Evolutionary conservation across 2,888 invertebrate species (phyloP).

Genomic region (Melanophora roralis): DNA sequence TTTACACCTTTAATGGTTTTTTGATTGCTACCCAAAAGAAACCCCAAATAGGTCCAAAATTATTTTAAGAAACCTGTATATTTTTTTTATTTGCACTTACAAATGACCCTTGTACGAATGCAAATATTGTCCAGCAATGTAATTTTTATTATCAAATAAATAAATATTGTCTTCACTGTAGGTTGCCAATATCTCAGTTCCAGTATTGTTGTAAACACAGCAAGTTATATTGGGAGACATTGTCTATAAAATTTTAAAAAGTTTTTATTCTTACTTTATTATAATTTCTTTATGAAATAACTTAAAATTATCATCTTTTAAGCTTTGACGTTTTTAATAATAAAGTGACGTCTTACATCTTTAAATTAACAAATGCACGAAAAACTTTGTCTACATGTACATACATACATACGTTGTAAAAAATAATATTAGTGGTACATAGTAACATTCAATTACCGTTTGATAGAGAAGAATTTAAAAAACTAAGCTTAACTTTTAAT

Average conservation of each 20-base stretch:
- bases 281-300: too few species aligned
- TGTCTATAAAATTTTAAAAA: constrained; percentile 58
- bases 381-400: too few species aligned
- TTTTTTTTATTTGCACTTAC: constrained; percentile 66
- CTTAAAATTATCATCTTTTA: too few species aligned
- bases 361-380: too few species aligned
- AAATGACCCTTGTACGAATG: constrained; percentile 82
- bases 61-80: background rate
- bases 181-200: constrained; percentile 93
- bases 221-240: constrained; percentile 85
- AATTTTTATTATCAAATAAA: constrained; percentile 84
- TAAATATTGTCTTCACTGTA: constrained; percentile 96
- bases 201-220: constrained; percentile 93
- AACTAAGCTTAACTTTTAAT: too few species aligned
- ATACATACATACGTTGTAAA: too few species aligned
- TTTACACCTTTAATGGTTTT: constrained; percentile 93
- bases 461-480: too few species aligned
- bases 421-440: too few species aligned
- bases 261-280: too few species aligned
- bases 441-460: too few species aligned
- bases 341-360: too few species aligned
- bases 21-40: constrained; percentile 78
- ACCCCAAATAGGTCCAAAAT: background rate
- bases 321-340: too few species aligned
- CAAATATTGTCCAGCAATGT: constrained; percentile 77